Evolutionary conservation across 2,113 vertebrate genomes (phyloP).

Genomic region (Chamaea fasciata): DNA sequence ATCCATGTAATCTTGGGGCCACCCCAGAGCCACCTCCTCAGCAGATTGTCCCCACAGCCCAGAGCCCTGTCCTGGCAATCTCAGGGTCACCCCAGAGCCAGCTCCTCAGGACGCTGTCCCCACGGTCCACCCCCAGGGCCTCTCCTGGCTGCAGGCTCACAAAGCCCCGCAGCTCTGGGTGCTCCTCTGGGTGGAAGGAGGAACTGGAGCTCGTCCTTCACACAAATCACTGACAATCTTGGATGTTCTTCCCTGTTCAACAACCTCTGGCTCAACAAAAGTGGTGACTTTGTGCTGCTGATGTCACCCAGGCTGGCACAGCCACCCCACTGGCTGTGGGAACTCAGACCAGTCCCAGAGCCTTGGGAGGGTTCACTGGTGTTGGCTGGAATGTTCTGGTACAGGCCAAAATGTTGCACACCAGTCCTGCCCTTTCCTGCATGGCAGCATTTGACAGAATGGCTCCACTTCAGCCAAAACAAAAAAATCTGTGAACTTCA

Average conservation of each 20-base stretch:
- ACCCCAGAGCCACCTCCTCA: background rate
- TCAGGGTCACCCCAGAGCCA: background rate
- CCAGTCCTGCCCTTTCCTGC: background rate
- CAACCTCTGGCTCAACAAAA: background rate
- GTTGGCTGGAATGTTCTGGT: accelerated
- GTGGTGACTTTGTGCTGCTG: accelerated
- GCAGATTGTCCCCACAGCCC: background rate
- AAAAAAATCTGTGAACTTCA: background rate
- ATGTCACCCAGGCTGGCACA: background rate
- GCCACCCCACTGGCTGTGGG: accelerated
- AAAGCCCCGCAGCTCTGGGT: accelerated
- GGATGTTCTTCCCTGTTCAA: background rate
- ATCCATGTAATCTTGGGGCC: background rate
- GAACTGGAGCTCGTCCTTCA: background rate
- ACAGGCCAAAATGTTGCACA: accelerated
- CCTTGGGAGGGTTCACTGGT: background rate
- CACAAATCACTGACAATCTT: background rate
- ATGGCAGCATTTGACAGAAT: background rate
- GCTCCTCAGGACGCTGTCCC: background rate
- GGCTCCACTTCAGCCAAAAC: background rate
- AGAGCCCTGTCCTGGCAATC: background rate
- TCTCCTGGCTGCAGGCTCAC: background rate
- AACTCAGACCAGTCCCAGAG: accelerated
- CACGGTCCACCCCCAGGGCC: background rate
- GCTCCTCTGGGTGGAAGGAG: background rate